Evolutionary conservation across 35 echinoderm and acorn worm species (phyloP).

Genomic region (Lytechinus pictus): DNA sequence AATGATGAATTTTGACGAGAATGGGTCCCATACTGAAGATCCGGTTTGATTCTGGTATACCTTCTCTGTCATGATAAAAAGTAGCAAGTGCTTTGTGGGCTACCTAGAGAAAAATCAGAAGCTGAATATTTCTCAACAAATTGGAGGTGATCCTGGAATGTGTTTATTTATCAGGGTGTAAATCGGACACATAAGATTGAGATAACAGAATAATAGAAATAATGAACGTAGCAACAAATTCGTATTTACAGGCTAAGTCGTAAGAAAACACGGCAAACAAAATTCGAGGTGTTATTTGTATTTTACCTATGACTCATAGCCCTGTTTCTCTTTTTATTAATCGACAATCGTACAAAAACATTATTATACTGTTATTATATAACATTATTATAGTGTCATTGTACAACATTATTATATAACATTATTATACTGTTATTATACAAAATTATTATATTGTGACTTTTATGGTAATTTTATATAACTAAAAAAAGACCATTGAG

Average conservation of each 20-base stretch:
- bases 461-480: no score
- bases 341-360: background rate
- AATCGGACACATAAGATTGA: background rate
- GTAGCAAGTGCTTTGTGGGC: background rate
- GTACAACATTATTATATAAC: no score
- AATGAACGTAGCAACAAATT: background rate
- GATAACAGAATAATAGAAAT: background rate
- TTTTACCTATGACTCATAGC: background rate
- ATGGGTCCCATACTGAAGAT: no score
- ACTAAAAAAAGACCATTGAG: no score
- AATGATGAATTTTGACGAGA: no score
- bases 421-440: no score
- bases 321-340: background rate
- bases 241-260: background rate
- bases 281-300: background rate
- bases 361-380: no score
- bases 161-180: background rate
- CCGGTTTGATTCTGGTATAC: no score
- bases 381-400: no score
- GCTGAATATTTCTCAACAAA: background rate
- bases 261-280: constrained; percentile 1
- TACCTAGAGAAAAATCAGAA: background rate
- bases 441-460: no score
- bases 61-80: background rate
- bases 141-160: background rate